A percentile compares a stretch with the other conserved stretches of the same genome.
Evolutionary conservation across 2,888 invertebrate genomes (phyloP).

Genomic region (Aporophyla lueneburgensis): DNA sequence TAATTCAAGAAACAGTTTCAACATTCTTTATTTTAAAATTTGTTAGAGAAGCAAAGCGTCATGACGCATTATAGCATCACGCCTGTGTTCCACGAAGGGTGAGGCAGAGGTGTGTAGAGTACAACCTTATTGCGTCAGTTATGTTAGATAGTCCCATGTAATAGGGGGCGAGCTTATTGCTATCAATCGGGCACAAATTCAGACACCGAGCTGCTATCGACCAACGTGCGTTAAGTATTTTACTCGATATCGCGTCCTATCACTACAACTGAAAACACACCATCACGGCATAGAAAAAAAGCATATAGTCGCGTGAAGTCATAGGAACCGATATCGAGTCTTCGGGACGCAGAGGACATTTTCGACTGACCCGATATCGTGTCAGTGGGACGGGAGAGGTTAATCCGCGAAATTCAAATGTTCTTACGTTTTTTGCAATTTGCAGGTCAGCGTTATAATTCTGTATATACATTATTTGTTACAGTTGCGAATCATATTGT

Average conservation of each 20-base stretch:
- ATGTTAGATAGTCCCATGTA: background rate
- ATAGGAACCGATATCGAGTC: too few species aligned
- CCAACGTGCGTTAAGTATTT: background rate
- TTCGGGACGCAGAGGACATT: too few species aligned
- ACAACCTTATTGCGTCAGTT: background rate
- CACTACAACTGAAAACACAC: too few species aligned
- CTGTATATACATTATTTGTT: too few species aligned
- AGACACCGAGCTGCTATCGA: background rate
- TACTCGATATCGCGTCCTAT: too few species aligned
- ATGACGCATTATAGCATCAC: conserved; percentile 32
- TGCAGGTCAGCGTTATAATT: background rate
- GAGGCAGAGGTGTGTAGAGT: background rate
- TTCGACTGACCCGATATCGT: too few species aligned
- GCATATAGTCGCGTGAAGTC: too few species aligned
- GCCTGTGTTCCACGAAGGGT: background rate
- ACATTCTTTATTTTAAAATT: conserved; percentile 31
- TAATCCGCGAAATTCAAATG: background rate
- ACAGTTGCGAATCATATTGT: background rate
- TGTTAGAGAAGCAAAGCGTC: conserved; percentile 61
- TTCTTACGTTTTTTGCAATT: background rate
- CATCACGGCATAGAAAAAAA: too few species aligned
- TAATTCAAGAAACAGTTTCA: conserved; percentile 22
- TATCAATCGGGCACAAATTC: too few species aligned
- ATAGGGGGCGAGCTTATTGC: too few species aligned
- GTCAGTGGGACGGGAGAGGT: too few species aligned